These are phyloP conservation scores for Recurvirostra avosetta DNA, from an alignment of 2,113 vertebrate species.

Conservation along the genomic window DNA sequence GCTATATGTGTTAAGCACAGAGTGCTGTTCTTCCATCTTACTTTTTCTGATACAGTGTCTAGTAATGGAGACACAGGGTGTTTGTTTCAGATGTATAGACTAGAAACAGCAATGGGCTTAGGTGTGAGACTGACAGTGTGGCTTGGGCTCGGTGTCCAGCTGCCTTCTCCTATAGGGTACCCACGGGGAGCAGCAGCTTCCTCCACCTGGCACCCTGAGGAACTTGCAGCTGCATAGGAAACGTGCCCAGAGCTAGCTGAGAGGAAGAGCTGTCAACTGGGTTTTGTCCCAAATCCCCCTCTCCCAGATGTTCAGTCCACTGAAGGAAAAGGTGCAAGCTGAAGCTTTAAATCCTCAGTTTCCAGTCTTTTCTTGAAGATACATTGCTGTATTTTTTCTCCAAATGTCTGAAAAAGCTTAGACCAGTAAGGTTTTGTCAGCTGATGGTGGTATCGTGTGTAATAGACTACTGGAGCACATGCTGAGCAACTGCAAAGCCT, in stretches of 20 bases:
- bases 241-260: not conserved
- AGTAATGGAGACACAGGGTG: rapidly evolving
- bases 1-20: rapidly evolving
- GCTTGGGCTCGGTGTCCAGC: too few relatives aligned
- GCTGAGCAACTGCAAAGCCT: not conserved
- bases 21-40: not conserved
- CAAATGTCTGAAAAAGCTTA: not conserved
- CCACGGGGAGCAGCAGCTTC: not conserved
- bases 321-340: not conserved
- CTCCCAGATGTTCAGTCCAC: not conserved
- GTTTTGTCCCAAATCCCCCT: not conserved
- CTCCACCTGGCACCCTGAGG: rapidly evolving
- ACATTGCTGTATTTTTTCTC: not conserved
- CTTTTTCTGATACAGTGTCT: too few relatives aligned
- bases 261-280: not conserved
- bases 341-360: not conserved
- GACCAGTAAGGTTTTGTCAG: not conserved
- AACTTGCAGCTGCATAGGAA: not conserved
- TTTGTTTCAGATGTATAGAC: rapidly evolving
- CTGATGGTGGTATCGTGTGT: too few relatives aligned
- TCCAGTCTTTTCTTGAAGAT: not conserved
- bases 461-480: too few relatives aligned
- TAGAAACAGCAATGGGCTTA: not conserved
- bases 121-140: rapidly evolving
- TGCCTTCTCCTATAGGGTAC: too few relatives aligned